Evolutionary conservation across 2,113 vertebrate species (phyloP).

Genomic region (Nettapus auritus): DNA sequence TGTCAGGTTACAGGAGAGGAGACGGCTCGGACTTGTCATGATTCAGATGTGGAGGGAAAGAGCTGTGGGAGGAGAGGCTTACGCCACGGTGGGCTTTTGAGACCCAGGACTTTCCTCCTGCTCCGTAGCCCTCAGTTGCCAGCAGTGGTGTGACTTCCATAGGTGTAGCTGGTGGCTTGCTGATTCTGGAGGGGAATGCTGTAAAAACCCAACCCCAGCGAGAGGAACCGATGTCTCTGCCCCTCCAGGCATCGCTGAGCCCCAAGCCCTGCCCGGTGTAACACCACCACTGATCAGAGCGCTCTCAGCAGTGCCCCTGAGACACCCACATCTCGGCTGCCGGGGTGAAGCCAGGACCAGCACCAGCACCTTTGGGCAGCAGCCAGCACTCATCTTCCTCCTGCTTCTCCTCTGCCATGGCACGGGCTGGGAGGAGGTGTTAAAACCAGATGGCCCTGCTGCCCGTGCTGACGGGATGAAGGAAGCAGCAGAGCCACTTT

Average conservation of each 20-base stretch:
- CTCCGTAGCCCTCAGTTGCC: not conserved
- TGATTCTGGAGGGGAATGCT: not conserved
- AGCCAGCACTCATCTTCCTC: no score
- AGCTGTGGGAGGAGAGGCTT: not conserved
- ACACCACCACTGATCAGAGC: not conserved
- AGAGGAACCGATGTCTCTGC: not conserved
- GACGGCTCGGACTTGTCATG: not conserved
- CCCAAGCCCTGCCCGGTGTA: not conserved
- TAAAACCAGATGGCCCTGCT: no score
- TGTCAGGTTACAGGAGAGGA: not conserved
- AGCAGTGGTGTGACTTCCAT: not conserved
- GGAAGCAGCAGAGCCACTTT: not conserved
- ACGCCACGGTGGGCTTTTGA: fast-evolving
- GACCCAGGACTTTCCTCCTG: not conserved
- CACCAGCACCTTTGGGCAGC: no score
- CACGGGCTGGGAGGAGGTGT: no score
- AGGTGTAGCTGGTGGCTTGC: not conserved
- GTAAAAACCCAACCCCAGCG: not conserved
- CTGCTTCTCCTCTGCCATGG: no score
- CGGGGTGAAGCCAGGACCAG: no score
- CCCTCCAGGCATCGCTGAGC: not conserved
- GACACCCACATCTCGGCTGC: no score
- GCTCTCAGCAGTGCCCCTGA: not conserved
- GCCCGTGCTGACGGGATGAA: not conserved
- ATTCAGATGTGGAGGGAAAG: not conserved